phyloP scores from a whole-genome alignment of 2,797 vertebrate genomes.

The Gymnoscopelus microlampas region DNA sequence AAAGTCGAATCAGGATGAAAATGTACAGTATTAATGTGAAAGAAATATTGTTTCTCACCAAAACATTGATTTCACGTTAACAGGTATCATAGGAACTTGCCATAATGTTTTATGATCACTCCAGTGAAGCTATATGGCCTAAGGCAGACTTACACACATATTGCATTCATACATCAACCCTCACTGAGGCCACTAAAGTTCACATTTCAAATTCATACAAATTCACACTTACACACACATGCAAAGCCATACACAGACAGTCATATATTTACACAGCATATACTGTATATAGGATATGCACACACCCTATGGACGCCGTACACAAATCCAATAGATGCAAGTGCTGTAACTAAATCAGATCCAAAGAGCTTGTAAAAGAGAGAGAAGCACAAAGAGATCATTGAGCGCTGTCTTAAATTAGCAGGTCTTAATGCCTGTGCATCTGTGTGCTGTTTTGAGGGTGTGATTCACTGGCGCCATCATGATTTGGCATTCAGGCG shows the following conservation, averaged over 20 bases:
- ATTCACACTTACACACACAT: slow-evolving; percentile 9
- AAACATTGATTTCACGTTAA: slow-evolving; percentile 44
- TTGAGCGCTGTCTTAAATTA: slow-evolving; percentile 58
- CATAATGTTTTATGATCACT: slow-evolving; percentile 51
- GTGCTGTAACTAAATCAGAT: slow-evolving; percentile 25
- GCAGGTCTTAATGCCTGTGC: slow-evolving; percentile 46
- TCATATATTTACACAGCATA: background rate
- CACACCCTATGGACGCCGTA: background rate
- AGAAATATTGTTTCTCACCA: slow-evolving; percentile 30
- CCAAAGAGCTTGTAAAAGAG: slow-evolving; percentile 19
- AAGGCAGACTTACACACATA: slow-evolving; percentile 32
- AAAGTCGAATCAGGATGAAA: slow-evolving; percentile 29
- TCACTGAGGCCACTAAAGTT: background rate
- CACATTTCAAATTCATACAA: background rate
- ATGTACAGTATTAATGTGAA: slow-evolving; percentile 24
- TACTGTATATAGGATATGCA: slow-evolving; percentile 4
- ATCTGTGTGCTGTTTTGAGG: slow-evolving; percentile 48
- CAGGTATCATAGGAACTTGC: slow-evolving; percentile 37
- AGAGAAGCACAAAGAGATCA: slow-evolving; percentile 48
- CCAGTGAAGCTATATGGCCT: slow-evolving; percentile 47
- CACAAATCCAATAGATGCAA: slow-evolving; percentile 31
- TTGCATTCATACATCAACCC: slow-evolving; percentile 29
- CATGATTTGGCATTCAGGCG: slow-evolving; percentile 51
- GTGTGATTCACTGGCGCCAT: slow-evolving; percentile 53
- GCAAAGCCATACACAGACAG: slow-evolving; percentile 11